phyloP scores from a whole-genome alignment of 2,797 vertebrate species.

The Heteromormyrus szaboi region DNA sequence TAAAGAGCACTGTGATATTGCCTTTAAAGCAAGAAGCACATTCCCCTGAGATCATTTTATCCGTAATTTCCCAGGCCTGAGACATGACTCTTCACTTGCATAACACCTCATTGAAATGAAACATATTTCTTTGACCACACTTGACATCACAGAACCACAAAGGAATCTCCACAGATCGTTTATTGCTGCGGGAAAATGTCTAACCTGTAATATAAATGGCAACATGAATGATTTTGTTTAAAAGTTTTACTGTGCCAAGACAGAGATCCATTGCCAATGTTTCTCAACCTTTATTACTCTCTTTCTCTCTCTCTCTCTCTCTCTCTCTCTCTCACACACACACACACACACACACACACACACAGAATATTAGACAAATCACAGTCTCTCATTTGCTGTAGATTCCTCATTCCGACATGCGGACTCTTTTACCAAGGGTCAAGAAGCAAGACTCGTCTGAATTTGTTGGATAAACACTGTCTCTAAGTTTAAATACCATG shows the following conservation, averaged over 20 bases:
- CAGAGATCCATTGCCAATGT: not conserved
- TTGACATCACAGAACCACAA: constrained; percentile 4
- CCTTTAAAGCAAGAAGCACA: not conserved
- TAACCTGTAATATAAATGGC: not conserved
- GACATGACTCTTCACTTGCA: not conserved
- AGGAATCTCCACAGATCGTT: not conserved
- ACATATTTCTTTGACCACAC: constrained; percentile 1
- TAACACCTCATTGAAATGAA: constrained; percentile 2
- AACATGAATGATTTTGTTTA: not conserved
- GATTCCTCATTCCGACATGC: not conserved
- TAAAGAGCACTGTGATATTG: constrained; percentile 1
- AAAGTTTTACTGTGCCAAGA: not conserved
- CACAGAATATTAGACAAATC: not conserved
- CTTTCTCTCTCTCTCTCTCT: not conserved
- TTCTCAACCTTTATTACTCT: not conserved
- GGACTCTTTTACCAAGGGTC: not conserved
- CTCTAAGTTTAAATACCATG: not conserved
- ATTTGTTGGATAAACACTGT: constrained; percentile 2
- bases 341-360: not conserved
- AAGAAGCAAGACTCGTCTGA: not conserved
- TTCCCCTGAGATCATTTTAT: not conserved
- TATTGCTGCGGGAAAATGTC: not conserved
- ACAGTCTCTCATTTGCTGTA: not conserved
- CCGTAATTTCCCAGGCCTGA: not conserved
- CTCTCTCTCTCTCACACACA: not conserved